Evolutionary conservation across 2,797 vertebrate species (phyloP), one percentile per base, ranked within the genome.

Genomic region (Valencia hispanica): DNA sequence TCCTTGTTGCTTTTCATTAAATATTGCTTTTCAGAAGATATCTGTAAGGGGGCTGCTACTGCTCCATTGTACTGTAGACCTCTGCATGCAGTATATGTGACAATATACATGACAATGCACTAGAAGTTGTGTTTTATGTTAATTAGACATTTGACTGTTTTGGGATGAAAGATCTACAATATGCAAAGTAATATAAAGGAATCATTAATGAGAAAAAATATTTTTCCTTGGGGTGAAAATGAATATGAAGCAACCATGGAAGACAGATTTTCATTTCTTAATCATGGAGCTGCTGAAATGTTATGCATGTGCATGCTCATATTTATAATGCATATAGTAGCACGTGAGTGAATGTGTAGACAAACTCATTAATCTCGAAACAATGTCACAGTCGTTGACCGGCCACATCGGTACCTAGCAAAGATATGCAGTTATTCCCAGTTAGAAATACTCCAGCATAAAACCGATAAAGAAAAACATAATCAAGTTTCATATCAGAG

Each of bases 1-100:
- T 77, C 51, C 72, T 75, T 79, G 73, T 80, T 71, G 80, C 79
- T 55, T 70, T 75, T 79, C 80, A 79, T 82, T 83, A 86, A 79
- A 90, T 85, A 47, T n/a, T n/a, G n/a, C n/a, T n/a, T n/a, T 12
- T 12, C 45, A 47, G 45, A 15, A 12, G 10, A 47, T 12, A 47
- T 47, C 45, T 15, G 10, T 2, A 30, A 61, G 2, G 32, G 57
- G 57, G 15, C 8, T 7, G 9, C 30, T 20, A 9, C n/a, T 32
- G 32, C 17, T 61, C 17, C 30, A 61, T 10, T 1, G 6, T 61
- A 34, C 30, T 18, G 30, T 61, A 15, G 57, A 63, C 65, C 61
- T 78, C 61, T 79, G 68, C 70, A 25, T 75, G 72, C 53, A 78
- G 71, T 77, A 75, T 36, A 55, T 69, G 48, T 74, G 34, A 51